phyloP scores from a whole-genome alignment of 2,888 invertebrate genomes.

The Drosophila anomalata region DNA sequence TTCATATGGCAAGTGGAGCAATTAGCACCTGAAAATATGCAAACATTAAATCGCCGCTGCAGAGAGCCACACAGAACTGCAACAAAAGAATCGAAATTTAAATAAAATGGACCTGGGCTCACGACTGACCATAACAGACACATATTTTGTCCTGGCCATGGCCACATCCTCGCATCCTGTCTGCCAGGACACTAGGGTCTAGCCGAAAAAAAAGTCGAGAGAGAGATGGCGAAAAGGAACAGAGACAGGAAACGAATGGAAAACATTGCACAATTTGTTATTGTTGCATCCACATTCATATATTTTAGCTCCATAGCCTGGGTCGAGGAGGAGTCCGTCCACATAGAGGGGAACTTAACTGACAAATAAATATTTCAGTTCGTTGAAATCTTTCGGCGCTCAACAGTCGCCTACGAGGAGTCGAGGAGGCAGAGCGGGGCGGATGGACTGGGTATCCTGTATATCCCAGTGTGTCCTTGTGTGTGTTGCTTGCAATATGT shows the following conservation, averaged over 20 bases:
- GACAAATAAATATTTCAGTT: conserved; percentile 72
- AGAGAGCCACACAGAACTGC: conserved; percentile 23
- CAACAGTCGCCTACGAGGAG: conserved; percentile 45
- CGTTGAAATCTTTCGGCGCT: conserved; percentile 73
- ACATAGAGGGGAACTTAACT: conserved; percentile 31
- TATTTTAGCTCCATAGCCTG: conserved; percentile 44
- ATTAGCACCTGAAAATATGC: conserved; percentile 84
- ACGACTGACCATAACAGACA: conserved; percentile 82
- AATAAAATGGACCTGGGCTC: conserved; percentile 69
- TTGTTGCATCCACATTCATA: conserved; percentile 57
- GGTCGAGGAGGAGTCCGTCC: conserved; percentile 44
- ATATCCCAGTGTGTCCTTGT: conserved; percentile 35
- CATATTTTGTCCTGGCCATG: conserved; percentile 81
- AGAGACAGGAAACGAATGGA: conserved; percentile 58
- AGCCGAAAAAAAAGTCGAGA: conserved; percentile 26
- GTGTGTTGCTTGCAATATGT: conserved; percentile 73
- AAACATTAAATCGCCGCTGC: conserved; percentile 81
- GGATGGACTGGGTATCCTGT: not conserved
- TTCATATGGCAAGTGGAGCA: conserved; percentile 83
- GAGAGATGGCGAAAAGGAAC: not conserved
- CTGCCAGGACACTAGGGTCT: conserved; percentile 41
- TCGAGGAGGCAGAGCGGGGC: not conserved
- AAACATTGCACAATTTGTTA: conserved; percentile 74
- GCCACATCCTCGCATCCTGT: conserved; percentile 67
- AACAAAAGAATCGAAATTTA: conserved; percentile 61